Conservation (phyloP, 2,888 invertebrate species). For the Melinaea marsaeus region DNA sequence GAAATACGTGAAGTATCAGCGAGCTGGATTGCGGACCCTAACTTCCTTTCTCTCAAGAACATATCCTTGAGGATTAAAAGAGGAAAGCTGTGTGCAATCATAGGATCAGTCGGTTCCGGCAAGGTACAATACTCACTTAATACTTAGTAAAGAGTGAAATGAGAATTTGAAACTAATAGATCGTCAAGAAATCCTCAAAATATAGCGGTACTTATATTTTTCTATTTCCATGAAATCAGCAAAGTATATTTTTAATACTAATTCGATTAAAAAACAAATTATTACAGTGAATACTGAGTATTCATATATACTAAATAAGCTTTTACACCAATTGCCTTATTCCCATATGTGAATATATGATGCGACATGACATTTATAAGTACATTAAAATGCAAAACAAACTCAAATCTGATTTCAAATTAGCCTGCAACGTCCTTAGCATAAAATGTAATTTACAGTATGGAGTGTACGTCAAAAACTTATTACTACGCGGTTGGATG, state of each 20-base stretch:
- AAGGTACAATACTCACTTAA: conserved; percentile 65
- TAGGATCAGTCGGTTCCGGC: conserved; percentile 87
- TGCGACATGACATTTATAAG: conserved; percentile 8
- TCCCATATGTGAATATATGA: conserved; percentile 12
- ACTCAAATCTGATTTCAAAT: conserved; percentile 14
- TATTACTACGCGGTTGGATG: conserved; percentile 14
- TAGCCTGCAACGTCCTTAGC: conserved; percentile 14
- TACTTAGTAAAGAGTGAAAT: too few species aligned
- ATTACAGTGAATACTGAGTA: background rate
- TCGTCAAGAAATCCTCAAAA: too few species aligned
- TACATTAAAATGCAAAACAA: conserved; percentile 15
- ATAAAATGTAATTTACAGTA: conserved; percentile 22
- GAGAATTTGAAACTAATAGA: too few species aligned
- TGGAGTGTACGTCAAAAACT: conserved; percentile 12
- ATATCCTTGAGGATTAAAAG: conserved; percentile 73
- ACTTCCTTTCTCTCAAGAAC: conserved; percentile 74
- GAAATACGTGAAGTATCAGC: conserved; percentile 61
- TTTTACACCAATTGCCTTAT: background rate
- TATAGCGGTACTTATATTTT: too few species aligned
- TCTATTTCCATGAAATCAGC: background rate
- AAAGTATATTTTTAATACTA: background rate
- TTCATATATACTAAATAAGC: background rate
- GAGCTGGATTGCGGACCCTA: conserved; percentile 74
- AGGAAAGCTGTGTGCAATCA: conserved; percentile 82
- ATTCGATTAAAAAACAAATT: background rate